A percentile compares a stretch with the other conserved stretches of the same genome.
These are phyloP conservation scores for Drosophila siamana DNA, from an alignment of 2,888 invertebrate genomes.

Conservation along the genomic window DNA sequence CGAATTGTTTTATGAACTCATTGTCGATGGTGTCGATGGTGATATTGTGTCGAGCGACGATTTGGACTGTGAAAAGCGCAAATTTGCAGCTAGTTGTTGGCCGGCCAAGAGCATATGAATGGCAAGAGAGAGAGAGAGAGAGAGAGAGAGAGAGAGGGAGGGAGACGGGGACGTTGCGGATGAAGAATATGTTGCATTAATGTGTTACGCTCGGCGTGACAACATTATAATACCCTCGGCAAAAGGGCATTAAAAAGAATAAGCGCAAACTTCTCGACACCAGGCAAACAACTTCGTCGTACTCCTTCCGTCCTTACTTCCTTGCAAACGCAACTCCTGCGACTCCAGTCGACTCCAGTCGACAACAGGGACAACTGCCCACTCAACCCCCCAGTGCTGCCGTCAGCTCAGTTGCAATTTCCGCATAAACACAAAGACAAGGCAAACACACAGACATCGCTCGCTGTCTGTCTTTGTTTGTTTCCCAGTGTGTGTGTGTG, in stretches of 20 bases:
- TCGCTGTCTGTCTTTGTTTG: neutral
- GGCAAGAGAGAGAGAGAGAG: neutral
- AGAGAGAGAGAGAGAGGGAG: neutral
- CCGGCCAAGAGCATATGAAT: no score
- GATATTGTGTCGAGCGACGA: no score
- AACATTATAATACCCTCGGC: neutral
- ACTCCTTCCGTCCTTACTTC: constrained; percentile 21
- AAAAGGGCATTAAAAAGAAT: constrained; percentile 19
- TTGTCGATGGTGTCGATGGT: no score
- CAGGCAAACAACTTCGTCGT: constrained; percentile 58
- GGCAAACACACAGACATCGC: constrained; percentile 18
- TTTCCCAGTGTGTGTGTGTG: no score
- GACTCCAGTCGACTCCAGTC: neutral
- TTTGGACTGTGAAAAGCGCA: no score
- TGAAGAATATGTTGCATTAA: neutral
- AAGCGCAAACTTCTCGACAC: constrained; percentile 59
- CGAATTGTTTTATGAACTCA: no score
- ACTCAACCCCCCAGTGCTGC: neutral
- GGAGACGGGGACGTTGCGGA: no score
- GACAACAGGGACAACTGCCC: neutral
- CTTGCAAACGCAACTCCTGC: neutral
- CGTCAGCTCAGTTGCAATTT: constrained; percentile 28
- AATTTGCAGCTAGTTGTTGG: no score
- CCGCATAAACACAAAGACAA: constrained; percentile 48
- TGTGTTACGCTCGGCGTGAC: neutral